Conservation (phyloP, 2,888 invertebrate species). For the Neria commutata region DNA sequence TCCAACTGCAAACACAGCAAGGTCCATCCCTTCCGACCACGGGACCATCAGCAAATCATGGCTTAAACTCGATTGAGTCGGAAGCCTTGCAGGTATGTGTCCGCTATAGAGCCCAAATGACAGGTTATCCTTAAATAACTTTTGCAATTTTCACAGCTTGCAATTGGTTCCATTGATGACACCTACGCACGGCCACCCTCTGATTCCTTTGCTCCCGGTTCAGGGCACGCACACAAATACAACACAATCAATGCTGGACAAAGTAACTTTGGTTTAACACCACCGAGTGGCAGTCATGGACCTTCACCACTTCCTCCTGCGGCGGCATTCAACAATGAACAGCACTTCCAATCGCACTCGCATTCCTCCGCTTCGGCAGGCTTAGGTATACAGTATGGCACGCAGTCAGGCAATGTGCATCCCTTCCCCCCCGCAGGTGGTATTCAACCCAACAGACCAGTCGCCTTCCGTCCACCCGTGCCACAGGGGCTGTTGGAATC, state of each 20-base stretch:
- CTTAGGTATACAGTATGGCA: constrained; percentile 51
- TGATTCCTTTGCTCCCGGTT: constrained; percentile 62
- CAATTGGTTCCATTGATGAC: constrained; percentile 58
- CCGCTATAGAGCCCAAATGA: neutral
- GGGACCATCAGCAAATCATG: constrained; percentile 38
- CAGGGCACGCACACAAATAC: constrained; percentile 47
- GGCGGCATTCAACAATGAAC: constrained; percentile 23
- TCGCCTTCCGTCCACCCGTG: constrained; percentile 76
- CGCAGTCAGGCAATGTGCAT: constrained; percentile 48
- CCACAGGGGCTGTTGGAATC: constrained; percentile 73
- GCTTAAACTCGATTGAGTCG: constrained; percentile 46
- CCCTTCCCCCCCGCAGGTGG: constrained; percentile 44
- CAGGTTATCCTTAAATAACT: neutral
- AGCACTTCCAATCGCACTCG: constrained; percentile 20
- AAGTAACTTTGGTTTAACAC: constrained; percentile 48
- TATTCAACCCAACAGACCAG: constrained; percentile 64
- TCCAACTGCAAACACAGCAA: neutral
- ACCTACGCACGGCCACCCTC: constrained; percentile 60
- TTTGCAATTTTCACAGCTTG: constrained; percentile 30
- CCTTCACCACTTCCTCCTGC: constrained; percentile 65
- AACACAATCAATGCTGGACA: constrained; percentile 35
- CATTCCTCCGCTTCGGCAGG: constrained; percentile 34
- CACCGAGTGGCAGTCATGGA: constrained; percentile 69
- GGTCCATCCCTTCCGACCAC: constrained; percentile 29
- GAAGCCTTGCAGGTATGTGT: constrained; percentile 43